Conservation (phyloP, 2,797 vertebrate species). For the Ctenosaura bakeri region DNA sequence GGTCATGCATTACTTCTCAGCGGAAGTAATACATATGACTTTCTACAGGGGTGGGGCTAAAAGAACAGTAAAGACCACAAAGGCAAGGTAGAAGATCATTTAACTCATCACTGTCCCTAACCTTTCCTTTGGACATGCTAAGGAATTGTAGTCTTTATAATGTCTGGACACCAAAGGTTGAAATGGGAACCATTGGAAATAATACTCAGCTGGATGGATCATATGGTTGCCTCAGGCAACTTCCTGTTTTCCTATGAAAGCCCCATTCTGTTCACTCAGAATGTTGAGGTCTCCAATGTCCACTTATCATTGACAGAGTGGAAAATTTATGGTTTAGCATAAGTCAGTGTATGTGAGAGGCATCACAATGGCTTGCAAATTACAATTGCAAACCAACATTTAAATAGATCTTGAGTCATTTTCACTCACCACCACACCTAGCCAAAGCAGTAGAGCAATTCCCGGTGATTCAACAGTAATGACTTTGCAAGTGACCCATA, state of each 20-base stretch:
- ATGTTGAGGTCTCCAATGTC: neutral
- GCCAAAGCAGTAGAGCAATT: neutral
- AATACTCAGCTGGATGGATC: neutral
- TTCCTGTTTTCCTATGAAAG: neutral
- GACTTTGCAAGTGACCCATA: constrained; percentile 4
- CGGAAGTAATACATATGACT: too few species aligned
- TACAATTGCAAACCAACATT: constrained; percentile 20
- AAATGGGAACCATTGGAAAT: neutral
- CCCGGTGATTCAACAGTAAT: constrained; percentile 4
- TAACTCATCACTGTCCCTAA: too few species aligned
- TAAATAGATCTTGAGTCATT: neutral
- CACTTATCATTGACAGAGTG: constrained; percentile 30
- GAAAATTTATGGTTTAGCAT: constrained; percentile 7
- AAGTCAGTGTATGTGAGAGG: neutral
- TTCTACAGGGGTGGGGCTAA: too few species aligned
- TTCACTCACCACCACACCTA: neutral
- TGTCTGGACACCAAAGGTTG: too few species aligned
- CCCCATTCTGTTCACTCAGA: neutral
- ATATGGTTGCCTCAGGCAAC: neutral
- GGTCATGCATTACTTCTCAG: too few species aligned
- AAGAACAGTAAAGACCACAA: too few species aligned
- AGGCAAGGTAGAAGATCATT: too few species aligned
- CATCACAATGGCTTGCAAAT: constrained; percentile 2
- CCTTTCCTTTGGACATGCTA: too few species aligned
- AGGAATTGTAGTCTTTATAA: too few species aligned